Conservation (phyloP, 1,140 invertebrate species). For the Hylaeus volcanicus region DNA sequence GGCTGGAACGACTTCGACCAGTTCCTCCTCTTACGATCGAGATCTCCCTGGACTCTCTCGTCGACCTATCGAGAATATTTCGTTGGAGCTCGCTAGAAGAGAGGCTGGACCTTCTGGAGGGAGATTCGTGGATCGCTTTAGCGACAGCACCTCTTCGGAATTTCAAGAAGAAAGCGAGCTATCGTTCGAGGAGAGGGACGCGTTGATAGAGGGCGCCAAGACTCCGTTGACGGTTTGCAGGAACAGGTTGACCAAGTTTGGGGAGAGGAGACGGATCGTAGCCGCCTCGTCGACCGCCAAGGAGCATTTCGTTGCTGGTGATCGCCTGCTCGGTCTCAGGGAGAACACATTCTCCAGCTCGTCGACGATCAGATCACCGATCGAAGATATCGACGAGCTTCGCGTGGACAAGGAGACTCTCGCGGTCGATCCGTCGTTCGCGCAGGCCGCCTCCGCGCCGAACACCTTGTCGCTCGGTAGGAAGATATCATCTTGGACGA, state of each 20-base stretch:
- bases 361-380: slow-evolving; percentile 38
- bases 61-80: slow-evolving; percentile 13
- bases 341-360: slow-evolving; percentile 32
- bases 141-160: slow-evolving; percentile 68
- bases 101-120: slow-evolving; percentile 5
- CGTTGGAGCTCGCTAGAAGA: slow-evolving; percentile 1
- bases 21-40: slow-evolving; percentile 60
- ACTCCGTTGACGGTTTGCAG: slow-evolving; percentile 63
- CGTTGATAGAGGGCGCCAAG: slow-evolving; percentile 62
- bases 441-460: slow-evolving; percentile 54
- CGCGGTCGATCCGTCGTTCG: slow-evolving; percentile 10
- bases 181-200: slow-evolving; percentile 70
- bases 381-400: slow-evolving; percentile 43
- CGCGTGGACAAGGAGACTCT: slow-evolving; percentile 27
- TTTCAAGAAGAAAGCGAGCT: slow-evolving; percentile 71
- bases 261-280: slow-evolving; percentile 42
- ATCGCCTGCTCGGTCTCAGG: slow-evolving; percentile 6
- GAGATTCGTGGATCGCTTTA: slow-evolving; percentile 54
- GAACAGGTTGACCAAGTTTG: slow-evolving; percentile 61
- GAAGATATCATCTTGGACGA: slow-evolving; percentile 64
- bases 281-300: slow-evolving; percentile 41
- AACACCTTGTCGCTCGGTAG: slow-evolving; percentile 61
- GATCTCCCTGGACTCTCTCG: slow-evolving; percentile 33
- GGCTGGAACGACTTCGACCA: slow-evolving; percentile 57
- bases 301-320: neutral